Conservation (phyloP, 2,113 vertebrate species). For the Merops nubicus region DNA sequence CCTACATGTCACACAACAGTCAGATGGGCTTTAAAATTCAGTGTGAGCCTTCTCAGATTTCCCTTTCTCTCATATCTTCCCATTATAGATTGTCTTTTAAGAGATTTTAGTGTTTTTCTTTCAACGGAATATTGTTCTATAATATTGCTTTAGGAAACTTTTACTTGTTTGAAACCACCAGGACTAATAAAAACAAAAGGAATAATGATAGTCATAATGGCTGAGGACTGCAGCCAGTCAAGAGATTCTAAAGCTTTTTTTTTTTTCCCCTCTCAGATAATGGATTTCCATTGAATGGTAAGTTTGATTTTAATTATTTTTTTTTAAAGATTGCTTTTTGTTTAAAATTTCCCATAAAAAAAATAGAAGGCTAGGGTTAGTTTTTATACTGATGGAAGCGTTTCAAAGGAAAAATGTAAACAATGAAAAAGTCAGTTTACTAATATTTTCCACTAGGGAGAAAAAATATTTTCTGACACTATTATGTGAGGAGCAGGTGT, state of each 20-base stretch:
- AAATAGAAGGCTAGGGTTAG: neutral
- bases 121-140: neutral
- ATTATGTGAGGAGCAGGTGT: neutral
- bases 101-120: neutral
- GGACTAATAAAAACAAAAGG: neutral
- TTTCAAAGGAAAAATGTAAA: neutral
- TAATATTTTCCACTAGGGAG: neutral
- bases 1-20: neutral
- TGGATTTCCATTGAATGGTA: neutral
- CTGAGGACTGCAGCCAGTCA: neutral
- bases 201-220: neutral
- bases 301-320: neutral
- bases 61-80: neutral
- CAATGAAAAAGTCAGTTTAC: neutral
- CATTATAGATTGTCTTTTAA: neutral
- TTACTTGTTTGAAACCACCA: neutral
- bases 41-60: neutral
- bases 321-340: neutral
- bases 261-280: neutral
- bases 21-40: neutral
- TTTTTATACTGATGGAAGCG: neutral
- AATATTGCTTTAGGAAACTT: neutral
- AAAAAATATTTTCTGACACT: conserved; percentile 5
- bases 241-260: neutral
- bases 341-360: neutral